phyloP scores from a whole-genome alignment of 2,113 vertebrate species.

The Holacanthus passer region DNA sequence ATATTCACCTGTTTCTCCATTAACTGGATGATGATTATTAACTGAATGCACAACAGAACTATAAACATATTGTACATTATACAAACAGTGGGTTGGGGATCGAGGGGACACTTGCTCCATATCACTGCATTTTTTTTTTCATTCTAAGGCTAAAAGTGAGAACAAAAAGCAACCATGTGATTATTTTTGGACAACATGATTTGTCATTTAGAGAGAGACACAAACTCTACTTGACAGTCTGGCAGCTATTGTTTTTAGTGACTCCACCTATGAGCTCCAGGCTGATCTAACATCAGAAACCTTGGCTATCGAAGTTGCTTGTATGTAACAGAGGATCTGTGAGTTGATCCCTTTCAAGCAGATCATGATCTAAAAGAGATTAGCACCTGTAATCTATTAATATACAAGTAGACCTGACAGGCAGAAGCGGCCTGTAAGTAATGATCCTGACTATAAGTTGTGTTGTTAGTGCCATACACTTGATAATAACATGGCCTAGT shows the following conservation, averaged over 20 bases:
- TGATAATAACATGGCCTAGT: background rate
- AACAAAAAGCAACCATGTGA: conserved; percentile 34
- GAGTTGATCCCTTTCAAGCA: background rate
- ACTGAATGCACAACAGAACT: conserved; percentile 29
- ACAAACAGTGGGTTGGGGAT: conserved; percentile 21
- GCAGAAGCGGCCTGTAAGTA: background rate
- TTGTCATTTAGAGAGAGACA: background rate
- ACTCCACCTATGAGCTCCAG: background rate
- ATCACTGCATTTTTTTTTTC: conserved; percentile 10
- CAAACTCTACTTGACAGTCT: background rate
- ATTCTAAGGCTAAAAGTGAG: conserved; percentile 65
- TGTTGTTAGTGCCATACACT: background rate
- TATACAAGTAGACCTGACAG: conserved; percentile 3
- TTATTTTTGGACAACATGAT: conserved; percentile 8
- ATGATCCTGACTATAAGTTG: background rate
- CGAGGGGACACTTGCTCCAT: conserved; percentile 6
- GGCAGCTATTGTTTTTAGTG: background rate
- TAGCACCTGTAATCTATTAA: conserved; percentile 49
- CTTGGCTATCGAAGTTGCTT: background rate
- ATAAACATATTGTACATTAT: conserved; percentile 38
- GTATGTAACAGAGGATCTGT: background rate
- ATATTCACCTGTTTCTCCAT: conserved; percentile 61
- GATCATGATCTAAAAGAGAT: conserved; percentile 17
- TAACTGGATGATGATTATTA: conserved; percentile 21
- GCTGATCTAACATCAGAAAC: background rate